Percentiles rank a stretch among this genome's conserved stretches.
These are phyloP conservation scores for Chymomyza costata DNA, from an alignment of 1,140 invertebrate species.

Conservation along the genomic window DNA sequence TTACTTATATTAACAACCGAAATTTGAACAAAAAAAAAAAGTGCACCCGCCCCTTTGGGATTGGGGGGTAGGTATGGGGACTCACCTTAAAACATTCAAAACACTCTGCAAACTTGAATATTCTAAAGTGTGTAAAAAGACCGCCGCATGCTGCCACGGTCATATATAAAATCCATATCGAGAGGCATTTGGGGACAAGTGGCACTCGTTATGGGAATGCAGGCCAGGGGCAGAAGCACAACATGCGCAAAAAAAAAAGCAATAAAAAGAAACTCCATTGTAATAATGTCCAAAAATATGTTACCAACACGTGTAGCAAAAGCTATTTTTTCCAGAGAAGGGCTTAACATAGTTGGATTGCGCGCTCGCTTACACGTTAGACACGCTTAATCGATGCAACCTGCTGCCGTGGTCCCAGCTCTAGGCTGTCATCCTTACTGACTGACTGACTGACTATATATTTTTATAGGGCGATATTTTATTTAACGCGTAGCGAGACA, in stretches of 20 bases:
- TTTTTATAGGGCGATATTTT: slow-evolving; percentile 67
- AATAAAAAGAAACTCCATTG: slow-evolving; percentile 53
- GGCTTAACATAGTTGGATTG: slow-evolving; percentile 21
- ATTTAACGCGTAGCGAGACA: slow-evolving; percentile 46
- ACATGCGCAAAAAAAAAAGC: no score
- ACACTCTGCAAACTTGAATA: slow-evolving; percentile 63
- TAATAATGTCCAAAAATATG: slow-evolving; percentile 73
- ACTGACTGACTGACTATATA: slow-evolving; percentile 11
- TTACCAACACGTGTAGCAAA: slow-evolving; percentile 64
- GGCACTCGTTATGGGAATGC: slow-evolving; percentile 6
- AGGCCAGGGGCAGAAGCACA: slow-evolving; percentile 12
- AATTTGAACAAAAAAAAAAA: no score
- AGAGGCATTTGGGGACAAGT: slow-evolving; percentile 20
- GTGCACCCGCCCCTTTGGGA: no score
- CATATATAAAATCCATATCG: slow-evolving; percentile 56
- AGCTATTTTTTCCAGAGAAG: slow-evolving; percentile 37
- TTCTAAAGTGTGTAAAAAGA: slow-evolving; percentile 54
- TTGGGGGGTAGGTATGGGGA: background rate
- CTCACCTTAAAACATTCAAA: slow-evolving; percentile 50
- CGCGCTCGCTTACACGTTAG: slow-evolving; percentile 22
- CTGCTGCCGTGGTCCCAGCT: slow-evolving; percentile 2
- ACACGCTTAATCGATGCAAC: slow-evolving; percentile 64
- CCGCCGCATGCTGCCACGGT: slow-evolving; percentile 2
- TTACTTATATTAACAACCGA: no score
- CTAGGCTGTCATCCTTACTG: background rate